Evolutionary conservation across 2,888 invertebrate genomes (phyloP), one percentile per base, ranked within the genome.

Genomic region (Pachycephus smyrnensis): DNA sequence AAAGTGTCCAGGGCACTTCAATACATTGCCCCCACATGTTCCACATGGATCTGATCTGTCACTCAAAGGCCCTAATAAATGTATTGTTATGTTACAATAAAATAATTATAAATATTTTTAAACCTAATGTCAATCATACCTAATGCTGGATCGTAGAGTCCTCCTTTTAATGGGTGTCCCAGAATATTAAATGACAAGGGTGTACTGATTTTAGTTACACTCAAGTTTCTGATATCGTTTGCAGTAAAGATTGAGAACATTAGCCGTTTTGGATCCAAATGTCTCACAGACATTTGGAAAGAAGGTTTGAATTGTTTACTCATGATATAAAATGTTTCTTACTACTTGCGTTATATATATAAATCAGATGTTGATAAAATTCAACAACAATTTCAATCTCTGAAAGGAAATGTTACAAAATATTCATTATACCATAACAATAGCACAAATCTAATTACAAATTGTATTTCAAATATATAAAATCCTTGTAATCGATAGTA

Each of bases 1-100:
- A 91, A 98, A 95, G 92, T 99, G 99, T 0, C 99, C 99, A 0
- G 96, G 95, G 89, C 99, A 99, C 81, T 94, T 92, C 11, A 93
- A 89, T 73, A 94, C 90, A 31, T 93, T 93, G 83, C 94, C 94
- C 12, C 94, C 93, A 89, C 99, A 99, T 11, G 98, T 98, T 4
- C 92, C 92, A 90, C 99, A 99, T 0, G 94, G 93, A 80, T 97
- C 96, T 85, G 93, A 92, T 75, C 93, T 92, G 23, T 95, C 94
- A 80, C 94, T 93, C 68, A 93, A 88, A 3, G 95, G 95, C 11
- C 95, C 93, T 93, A 71, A 76, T 15, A 78, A 77, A 15, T 1
- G 35, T 83, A 78, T 68, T 15, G 75, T 36, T 71, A 37, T 73
- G 68, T 33, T 32, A 37, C 40, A 69, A 79, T 32, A 12, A 74